phyloP scores from a whole-genome alignment of 1,140 invertebrate species.

The Atta texana region DNA sequence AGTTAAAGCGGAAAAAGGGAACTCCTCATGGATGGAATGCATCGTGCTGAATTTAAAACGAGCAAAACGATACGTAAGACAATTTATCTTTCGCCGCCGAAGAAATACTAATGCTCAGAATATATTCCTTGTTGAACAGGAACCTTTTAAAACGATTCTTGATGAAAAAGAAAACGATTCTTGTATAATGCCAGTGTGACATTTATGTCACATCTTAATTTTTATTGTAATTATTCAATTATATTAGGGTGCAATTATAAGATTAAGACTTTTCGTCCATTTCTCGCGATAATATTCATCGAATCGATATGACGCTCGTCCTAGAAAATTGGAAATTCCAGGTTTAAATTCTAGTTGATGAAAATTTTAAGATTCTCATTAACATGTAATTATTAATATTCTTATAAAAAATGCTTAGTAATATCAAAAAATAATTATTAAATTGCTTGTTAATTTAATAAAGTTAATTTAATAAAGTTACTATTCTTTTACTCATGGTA shows the following conservation, averaged over 20 bases:
- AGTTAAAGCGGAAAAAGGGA: conserved; percentile 40
- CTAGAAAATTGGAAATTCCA: too few species aligned
- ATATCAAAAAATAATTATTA: too few species aligned
- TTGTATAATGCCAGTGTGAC: background rate
- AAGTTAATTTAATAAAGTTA: too few species aligned
- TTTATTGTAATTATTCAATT: background rate
- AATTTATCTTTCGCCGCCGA: conserved; percentile 38
- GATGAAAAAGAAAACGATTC: background rate
- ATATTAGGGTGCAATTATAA: background rate
- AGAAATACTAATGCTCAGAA: conserved; percentile 20
- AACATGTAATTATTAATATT: too few species aligned
- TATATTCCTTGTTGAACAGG: background rate
- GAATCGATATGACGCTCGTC: too few species aligned
- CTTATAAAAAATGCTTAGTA: too few species aligned
- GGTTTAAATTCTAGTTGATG: too few species aligned
- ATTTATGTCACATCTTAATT: background rate
- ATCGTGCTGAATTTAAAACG: conserved; percentile 49
- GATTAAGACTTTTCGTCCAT: too few species aligned
- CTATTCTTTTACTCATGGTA: too few species aligned
- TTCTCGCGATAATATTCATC: too few species aligned
- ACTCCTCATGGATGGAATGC: conserved; percentile 12
- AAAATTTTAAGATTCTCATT: too few species aligned
- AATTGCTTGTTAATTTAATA: too few species aligned
- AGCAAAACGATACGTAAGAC: conserved; percentile 47
- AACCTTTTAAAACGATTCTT: conserved; percentile 4